These are phyloP conservation scores for Strix occidentalis DNA, from an alignment of 2,797 vertebrate genomes.

Conservation along the genomic window DNA sequence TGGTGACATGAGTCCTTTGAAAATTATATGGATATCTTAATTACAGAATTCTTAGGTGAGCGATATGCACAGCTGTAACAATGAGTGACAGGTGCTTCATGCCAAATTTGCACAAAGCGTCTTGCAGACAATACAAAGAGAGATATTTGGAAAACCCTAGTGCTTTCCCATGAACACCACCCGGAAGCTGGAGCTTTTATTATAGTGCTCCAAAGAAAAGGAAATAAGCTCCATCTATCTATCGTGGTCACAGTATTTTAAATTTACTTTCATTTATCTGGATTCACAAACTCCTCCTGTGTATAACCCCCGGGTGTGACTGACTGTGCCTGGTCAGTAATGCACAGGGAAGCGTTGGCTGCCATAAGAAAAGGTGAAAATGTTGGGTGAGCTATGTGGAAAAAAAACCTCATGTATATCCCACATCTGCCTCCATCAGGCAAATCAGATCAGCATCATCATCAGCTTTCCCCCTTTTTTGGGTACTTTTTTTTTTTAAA, in stretches of 20 bases:
- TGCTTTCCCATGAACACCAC: background rate
- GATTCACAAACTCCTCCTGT: background rate
- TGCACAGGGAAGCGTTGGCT: background rate
- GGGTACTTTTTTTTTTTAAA: background rate
- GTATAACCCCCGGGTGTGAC: background rate
- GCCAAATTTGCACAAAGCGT: slow-evolving; percentile 6
- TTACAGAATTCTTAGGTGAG: background rate
- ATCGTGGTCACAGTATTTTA: background rate
- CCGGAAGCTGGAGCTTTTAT: background rate
- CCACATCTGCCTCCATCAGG: background rate
- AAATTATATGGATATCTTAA: background rate
- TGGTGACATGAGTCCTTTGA: background rate
- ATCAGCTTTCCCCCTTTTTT: background rate
- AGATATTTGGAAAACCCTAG: background rate
- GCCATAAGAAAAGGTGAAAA: background rate
- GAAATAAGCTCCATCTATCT: background rate
- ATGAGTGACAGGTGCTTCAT: background rate
- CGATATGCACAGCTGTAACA: background rate
- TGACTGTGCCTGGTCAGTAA: background rate
- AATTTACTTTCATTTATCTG: background rate
- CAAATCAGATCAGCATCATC: background rate
- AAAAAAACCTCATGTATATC: background rate
- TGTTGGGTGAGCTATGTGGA: background rate
- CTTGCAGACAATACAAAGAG: background rate
- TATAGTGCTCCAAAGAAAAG: background rate